Base-by-base conservation (phyloP, 2,888 invertebrate genomes). In the Lepidochitona cinerea region DNA sequence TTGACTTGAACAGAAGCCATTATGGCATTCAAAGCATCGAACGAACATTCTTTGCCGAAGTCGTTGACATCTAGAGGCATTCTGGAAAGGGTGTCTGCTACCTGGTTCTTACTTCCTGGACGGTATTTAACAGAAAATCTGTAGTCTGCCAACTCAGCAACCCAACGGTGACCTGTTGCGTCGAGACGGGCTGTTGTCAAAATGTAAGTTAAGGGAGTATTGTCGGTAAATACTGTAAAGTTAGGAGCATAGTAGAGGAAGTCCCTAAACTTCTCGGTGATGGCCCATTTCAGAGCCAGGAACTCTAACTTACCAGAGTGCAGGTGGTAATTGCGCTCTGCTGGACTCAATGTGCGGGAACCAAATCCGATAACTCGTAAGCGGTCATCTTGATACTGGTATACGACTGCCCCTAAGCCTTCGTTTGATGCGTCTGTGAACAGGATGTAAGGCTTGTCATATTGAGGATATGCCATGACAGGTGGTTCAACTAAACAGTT, bases 321-420 rank as follows among this genome's bases (percentile, higher is more conserved):
- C 0, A 68, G 35, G n/a, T 71, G 67, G 64, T 77, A 77, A 53
- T 68, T 74, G 1, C 36, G 26, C 37, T 75, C 76, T 14, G 74
- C 32, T 18, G n/a, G 18, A 6, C 5, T 41, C 29, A 76, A 35
- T 3, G 59, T 49, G 29, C 76, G 35, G 36, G 67, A 49, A 1
- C 74, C 76, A 69, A 72, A 75, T 2, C 68, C 71, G 3, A 76
- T 67, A 3, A 76, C 76, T n/a, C 70, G 37, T 18, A 37, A 29
- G 23, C n/a, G 33, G 9, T 23, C 53, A 49, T 72, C 73, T n/a
- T 74, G 70, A 7, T 65, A 36, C 49, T 79, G 76, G 68, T 78
- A 79, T 32, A 79, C 33, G 7, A 77, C 74, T 32, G 74, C 77
- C 32, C 75, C 79, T 1, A 78, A 64, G 12, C 75, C 75, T n/a